Evolutionary conservation across 2,797 vertebrate species (phyloP), one percentile per base, ranked within the genome.

Genomic region (Enteromius viviparus): DNA sequence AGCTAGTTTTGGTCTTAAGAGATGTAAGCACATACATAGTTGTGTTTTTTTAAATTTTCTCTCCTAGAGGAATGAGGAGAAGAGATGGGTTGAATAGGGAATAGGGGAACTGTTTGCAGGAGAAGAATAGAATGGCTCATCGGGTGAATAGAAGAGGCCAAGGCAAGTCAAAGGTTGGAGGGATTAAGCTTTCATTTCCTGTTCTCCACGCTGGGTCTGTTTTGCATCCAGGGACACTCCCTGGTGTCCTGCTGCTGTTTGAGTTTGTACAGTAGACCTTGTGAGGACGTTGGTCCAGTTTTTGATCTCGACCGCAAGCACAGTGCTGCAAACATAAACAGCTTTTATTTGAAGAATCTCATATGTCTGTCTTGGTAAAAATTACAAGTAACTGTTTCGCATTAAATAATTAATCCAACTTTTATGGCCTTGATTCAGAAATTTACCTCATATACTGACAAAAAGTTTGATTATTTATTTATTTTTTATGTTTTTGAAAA

Each of bases 41-140:
- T 65, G 9, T 65, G 21, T 32, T 66, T 76, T 10, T 21, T 77
- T 72, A n/a, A n/a, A 12, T 66, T 42, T 40, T 19, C 29, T 47
- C 26, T 42, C 14, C 32, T 47, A 51, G 70, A 62, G 26, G 29
- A 86, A 53, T 55, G 70, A 53, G 5, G 9, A 81, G 17, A 47
- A 51, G 75, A 76, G 19, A 72, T 32, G 29, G 37, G 55, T 55
- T 83, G 71, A 76, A 70, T 68, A 42, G 34, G 32, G 68, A 71
- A 47, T 76, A 62, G 74, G 72, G 85, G 6, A 84, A 85, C 34
- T 45, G 69, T 42, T 65, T 79, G 87, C 90, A 90, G 91, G 82
- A 79, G 87, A 93, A 95, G 91, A 90, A 92, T 92, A 93, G 92
- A 88, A 89, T 89, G 90, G 91, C 92, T 94, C 91, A 89, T 92